phyloP scores from a whole-genome alignment of 1,140 invertebrate species.

The Magallana gigas region DNA sequence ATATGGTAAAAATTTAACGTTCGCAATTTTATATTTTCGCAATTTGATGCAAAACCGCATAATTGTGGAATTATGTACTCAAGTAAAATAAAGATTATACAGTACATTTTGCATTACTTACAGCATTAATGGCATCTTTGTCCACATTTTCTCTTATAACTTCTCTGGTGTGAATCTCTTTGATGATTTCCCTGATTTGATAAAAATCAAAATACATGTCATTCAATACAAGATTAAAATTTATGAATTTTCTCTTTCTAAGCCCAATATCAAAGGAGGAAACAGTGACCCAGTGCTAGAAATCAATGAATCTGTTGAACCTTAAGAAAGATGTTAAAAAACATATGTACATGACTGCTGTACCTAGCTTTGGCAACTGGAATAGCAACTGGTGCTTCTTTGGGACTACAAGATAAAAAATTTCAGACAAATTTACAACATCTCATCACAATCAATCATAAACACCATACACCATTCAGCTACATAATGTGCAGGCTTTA shows the following conservation, averaged over 20 bases:
- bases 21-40: no score
- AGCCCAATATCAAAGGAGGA: no score
- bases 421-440: background rate
- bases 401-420: slow-evolving; percentile 48
- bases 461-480: background rate
- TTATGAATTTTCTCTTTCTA: background rate
- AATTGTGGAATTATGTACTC: no score
- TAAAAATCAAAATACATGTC: background rate
- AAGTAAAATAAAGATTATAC: no score
- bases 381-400: slow-evolving; percentile 54
- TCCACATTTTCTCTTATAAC: slow-evolving; percentile 65
- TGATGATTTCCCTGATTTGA: slow-evolving; percentile 32
- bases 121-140: slow-evolving; percentile 59
- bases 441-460: background rate
- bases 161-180: slow-evolving; percentile 61
- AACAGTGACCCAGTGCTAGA: no score
- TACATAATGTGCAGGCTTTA: slow-evolving; percentile 43
- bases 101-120: slow-evolving; percentile 21
- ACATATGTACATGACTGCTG: no score
- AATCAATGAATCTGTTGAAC: no score
- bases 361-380: slow-evolving; percentile 13
- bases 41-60: no score
- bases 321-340: no score
- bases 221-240: background rate
- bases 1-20: no score